A percentile compares a stretch with the other conserved stretches of the same genome.
phyloP scores from a whole-genome alignment of 2,888 invertebrate genomes.

The Malacosoma neustria region DNA sequence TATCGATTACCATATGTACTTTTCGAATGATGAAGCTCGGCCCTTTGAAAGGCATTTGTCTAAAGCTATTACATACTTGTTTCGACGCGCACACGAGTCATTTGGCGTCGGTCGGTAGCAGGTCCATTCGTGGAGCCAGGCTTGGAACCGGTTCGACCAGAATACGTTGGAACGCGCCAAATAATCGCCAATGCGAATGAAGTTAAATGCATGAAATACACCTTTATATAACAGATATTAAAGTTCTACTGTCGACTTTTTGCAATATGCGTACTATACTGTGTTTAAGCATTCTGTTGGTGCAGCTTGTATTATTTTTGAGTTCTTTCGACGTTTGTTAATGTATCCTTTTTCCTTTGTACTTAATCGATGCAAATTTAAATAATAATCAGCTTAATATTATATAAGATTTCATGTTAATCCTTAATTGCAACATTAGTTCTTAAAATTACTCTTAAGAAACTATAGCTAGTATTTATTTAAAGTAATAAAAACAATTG shows the following conservation, averaged over 20 bases:
- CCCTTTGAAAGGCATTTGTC: neutral
- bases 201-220: conserved; percentile 28
- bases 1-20: conserved; percentile 11
- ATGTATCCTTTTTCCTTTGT: neutral
- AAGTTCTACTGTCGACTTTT: conserved; percentile 20
- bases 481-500: neutral
- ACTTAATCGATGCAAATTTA: neutral
- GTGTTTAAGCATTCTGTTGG: conserved; percentile 5
- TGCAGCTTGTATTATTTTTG: conserved; percentile 3
- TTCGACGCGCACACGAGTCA: conserved; percentile 43
- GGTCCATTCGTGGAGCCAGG: conserved; percentile 60
- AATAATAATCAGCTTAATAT: neutral
- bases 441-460: too few species aligned
- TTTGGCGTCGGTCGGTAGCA: conserved; percentile 63
- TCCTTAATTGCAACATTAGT: neutral
- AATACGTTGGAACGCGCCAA: conserved; percentile 53
- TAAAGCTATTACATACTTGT: conserved; percentile 6
- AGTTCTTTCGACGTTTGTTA: conserved; percentile 4
- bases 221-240: conserved; percentile 26
- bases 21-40: neutral
- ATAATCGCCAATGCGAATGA: conserved; percentile 39
- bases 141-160: conserved; percentile 66
- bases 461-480: neutral
- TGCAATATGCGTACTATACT: neutral
- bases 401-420: too few species aligned